phyloP scores from a whole-genome alignment of 2,113 vertebrate species.

The Toxotes jaculatrix region DNA sequence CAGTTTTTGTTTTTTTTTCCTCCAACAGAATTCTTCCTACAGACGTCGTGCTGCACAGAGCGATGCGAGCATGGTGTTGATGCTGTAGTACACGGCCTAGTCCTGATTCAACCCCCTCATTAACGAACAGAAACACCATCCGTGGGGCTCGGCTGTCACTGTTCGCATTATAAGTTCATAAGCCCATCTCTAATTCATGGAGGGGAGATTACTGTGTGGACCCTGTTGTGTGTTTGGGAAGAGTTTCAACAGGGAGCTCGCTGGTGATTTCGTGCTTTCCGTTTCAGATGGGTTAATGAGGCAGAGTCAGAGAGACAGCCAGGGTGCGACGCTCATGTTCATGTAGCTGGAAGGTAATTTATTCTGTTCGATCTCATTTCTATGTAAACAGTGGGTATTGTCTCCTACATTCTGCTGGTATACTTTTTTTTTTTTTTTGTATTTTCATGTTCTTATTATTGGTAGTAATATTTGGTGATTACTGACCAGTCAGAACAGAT shows the following conservation, averaged over 20 bases:
- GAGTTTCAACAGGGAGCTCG: slow-evolving; percentile 46
- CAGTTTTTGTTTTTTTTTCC: slow-evolving; percentile 23
- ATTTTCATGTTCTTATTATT: not conserved
- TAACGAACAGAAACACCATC: slow-evolving; percentile 66
- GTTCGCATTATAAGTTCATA: slow-evolving; percentile 74
- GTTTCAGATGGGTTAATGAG: slow-evolving; percentile 72
- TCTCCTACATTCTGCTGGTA: not conserved
- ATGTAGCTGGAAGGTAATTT: slow-evolving; percentile 37
- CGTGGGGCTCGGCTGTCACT: slow-evolving; percentile 67
- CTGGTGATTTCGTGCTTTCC: slow-evolving; percentile 42
- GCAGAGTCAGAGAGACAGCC: slow-evolving; percentile 41
- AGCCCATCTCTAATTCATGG: slow-evolving; percentile 76
- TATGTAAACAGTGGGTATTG: slow-evolving; percentile 41
- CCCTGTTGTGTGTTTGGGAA: slow-evolving; percentile 46
- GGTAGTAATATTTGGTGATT: slow-evolving; percentile 28
- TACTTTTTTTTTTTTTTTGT: no score
- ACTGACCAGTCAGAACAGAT: not conserved
- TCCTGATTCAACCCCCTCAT: slow-evolving; percentile 70
- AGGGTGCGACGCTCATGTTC: slow-evolving; percentile 13
- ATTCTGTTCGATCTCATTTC: slow-evolving; percentile 59
- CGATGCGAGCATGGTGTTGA: slow-evolving; percentile 32
- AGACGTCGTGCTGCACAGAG: slow-evolving; percentile 36
- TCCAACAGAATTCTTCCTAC: slow-evolving; percentile 38
- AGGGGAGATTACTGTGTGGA: slow-evolving; percentile 45
- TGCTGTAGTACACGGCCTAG: slow-evolving; percentile 62